Percentiles rank a stretch among this genome's conserved stretches.
Evolutionary conservation across 1,140 invertebrate species (phyloP).

Genomic region (Macrobrachium nipponense): DNA sequence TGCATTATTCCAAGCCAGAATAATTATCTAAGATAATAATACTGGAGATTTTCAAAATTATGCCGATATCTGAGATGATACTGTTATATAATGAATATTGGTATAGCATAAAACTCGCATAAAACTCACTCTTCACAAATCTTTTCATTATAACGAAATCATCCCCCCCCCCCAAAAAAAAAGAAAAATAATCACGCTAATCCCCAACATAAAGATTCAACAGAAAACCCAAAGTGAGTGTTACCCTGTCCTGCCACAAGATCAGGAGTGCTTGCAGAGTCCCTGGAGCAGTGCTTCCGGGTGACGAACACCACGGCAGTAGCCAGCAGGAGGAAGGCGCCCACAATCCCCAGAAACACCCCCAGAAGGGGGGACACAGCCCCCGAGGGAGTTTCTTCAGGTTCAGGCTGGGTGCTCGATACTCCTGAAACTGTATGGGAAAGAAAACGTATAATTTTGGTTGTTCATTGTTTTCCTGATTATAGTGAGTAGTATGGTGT

Average conservation of each 20-base stretch:
- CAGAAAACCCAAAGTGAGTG: too few relatives aligned
- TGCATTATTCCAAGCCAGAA: too few relatives aligned
- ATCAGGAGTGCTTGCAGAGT: conserved; percentile 40
- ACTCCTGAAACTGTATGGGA: conserved; percentile 46
- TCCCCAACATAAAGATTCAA: not conserved
- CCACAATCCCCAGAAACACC: conserved; percentile 48
- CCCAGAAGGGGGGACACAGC: conserved; percentile 53
- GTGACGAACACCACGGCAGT: conserved; percentile 51
- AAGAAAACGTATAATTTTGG: conserved; percentile 6
- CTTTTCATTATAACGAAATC: too few relatives aligned
- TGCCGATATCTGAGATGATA: too few relatives aligned
- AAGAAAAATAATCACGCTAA: not conserved
- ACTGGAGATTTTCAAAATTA: too few relatives aligned
- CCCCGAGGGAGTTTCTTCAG: conserved; percentile 18
- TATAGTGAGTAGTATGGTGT: not conserved
- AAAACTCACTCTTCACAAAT: too few relatives aligned
- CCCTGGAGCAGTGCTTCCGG: conserved; percentile 35
- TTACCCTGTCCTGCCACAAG: conserved; percentile 46
- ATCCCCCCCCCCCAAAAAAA: too few relatives aligned
- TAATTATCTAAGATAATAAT: too few relatives aligned
- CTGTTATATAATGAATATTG: too few relatives aligned
- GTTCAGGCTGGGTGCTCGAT: conserved; percentile 38
- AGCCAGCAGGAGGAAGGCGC: conserved; percentile 38
- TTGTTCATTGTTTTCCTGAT: too few relatives aligned
- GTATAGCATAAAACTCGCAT: too few relatives aligned